Conservation (phyloP, 2,113 vertebrate genomes). For the Pomatostomus ruficeps region DNA sequence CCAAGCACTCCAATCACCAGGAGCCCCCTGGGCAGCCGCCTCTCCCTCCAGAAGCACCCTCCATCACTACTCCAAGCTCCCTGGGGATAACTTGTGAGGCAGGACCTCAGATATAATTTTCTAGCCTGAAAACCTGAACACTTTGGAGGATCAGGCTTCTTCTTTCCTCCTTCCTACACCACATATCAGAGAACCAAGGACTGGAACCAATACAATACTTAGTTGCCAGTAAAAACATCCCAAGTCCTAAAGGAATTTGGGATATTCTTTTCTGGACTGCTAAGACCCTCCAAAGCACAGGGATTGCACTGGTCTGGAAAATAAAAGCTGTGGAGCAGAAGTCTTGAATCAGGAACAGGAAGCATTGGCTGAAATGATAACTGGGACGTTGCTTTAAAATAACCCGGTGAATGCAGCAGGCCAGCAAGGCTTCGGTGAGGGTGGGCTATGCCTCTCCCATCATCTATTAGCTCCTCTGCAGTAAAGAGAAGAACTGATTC, state of each 20-base stretch:
- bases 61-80: not conserved
- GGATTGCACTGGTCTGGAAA: not conserved
- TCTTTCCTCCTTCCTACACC: not conserved
- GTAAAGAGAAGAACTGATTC: not conserved
- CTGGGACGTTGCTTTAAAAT: accelerated
- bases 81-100: not conserved
- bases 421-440: not conserved
- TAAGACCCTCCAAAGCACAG: not conserved
- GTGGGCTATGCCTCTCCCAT: not conserved
- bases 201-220: not conserved
- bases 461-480: not conserved
- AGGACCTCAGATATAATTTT: not conserved
- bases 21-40: not conserved
- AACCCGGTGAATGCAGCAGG: not conserved
- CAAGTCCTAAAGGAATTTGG: not conserved
- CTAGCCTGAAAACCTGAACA: not conserved
- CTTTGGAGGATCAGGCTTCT: not conserved
- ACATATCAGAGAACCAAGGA: not conserved
- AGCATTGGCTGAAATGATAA: not conserved
- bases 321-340: not conserved
- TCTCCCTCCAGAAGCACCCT: not conserved
- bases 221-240: not conserved
- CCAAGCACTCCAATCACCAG: not conserved
- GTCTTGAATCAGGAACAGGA: not conserved
- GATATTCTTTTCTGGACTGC: not conserved